phyloP scores from a whole-genome alignment of 2,797 vertebrate genomes.

The Odontamblyopus lacepedii region DNA sequence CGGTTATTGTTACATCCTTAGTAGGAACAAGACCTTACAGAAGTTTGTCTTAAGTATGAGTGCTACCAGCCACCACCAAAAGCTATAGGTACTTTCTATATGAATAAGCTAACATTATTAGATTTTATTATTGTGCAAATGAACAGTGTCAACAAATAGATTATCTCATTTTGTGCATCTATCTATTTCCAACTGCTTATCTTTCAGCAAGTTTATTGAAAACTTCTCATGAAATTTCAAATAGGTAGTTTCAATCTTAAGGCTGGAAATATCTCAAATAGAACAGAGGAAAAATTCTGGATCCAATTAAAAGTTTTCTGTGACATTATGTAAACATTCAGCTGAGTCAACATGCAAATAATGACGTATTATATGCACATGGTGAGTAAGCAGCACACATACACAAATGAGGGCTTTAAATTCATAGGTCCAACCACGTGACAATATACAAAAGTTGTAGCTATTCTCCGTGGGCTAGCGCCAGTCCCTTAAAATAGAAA shows the following conservation, averaged over 20 bases:
- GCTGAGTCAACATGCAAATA: constrained; percentile 32
- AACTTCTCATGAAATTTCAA: neutral
- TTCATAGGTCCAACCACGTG: constrained; percentile 11
- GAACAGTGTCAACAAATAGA: neutral
- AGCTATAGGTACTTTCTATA: neutral
- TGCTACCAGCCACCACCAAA: neutral
- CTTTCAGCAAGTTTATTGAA: neutral
- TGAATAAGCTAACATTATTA: neutral
- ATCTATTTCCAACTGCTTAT: constrained; percentile 6
- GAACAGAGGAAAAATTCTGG: neutral
- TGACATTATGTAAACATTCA: constrained; percentile 8
- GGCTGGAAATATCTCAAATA: neutral
- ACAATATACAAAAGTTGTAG: constrained; percentile 21
- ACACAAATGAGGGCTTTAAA: constrained; percentile 10
- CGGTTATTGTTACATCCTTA: no score
- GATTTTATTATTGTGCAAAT: neutral
- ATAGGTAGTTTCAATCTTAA: neutral
- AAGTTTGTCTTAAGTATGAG: no score
- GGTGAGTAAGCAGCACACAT: constrained; percentile 5
- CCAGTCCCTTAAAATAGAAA: neutral
- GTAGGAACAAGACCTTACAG: no score
- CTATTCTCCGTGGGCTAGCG: constrained; percentile 23
- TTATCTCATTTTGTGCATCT: constrained; percentile 1
- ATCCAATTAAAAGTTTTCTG: neutral
- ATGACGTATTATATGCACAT: constrained; percentile 18